These are phyloP conservation scores for Malurus leucopterus DNA, from an alignment of 2,797 vertebrate species.

Conservation along the genomic window DNA sequence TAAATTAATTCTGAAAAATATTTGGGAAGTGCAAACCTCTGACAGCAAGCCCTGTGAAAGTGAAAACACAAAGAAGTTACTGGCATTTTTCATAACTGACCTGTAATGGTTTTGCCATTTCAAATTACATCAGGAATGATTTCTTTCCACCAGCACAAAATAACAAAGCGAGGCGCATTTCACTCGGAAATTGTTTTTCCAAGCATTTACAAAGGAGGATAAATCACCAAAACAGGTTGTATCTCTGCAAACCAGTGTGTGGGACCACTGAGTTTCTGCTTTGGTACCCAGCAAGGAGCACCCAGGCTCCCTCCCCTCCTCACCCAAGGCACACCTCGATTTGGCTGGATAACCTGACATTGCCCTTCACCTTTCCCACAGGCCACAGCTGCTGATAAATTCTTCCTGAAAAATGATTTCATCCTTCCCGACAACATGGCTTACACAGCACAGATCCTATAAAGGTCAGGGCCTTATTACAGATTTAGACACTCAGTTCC, in stretches of 20 bases:
- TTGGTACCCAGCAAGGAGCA: not conserved
- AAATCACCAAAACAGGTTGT: not conserved
- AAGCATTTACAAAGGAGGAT: not conserved
- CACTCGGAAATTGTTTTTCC: not conserved
- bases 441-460: not conserved
- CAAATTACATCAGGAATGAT: not conserved
- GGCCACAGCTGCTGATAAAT: not conserved
- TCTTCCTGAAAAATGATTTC: not conserved
- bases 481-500: not conserved
- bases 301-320: not conserved
- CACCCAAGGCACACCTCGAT: not conserved
- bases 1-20: not conserved
- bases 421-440: not conserved
- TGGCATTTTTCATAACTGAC: not conserved
- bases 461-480: not conserved
- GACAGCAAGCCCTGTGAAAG: not conserved
- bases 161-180: not conserved
- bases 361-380: not conserved
- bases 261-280: not conserved
- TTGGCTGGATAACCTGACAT: not conserved
- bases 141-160: not conserved
- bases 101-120: not conserved
- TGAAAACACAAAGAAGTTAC: not conserved
- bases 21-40: not conserved
- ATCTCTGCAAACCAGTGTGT: not conserved